Conservation (phyloP, 2,113 vertebrate species). For the Piaya cayana region DNA sequence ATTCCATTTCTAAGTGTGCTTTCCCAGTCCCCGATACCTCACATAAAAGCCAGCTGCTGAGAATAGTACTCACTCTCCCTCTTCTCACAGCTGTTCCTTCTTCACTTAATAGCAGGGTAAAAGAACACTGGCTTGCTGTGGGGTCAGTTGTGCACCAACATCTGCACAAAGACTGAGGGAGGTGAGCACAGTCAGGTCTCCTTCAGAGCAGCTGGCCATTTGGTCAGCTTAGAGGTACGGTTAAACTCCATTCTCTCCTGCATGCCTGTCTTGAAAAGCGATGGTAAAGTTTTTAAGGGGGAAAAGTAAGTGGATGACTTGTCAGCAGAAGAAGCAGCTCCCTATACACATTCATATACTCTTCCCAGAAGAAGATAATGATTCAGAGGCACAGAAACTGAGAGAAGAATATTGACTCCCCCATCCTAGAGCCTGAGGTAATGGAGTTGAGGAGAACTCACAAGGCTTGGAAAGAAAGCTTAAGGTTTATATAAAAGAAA, state of each 20-base stretch:
- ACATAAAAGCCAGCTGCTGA: background rate
- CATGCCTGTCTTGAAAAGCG: background rate
- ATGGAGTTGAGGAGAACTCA: background rate
- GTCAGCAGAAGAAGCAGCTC: background rate
- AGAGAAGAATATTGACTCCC: background rate
- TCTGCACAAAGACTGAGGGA: background rate
- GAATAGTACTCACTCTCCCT: background rate
- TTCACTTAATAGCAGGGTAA: background rate
- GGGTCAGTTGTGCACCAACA: background rate
- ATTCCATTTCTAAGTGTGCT: background rate
- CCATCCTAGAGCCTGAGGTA: background rate
- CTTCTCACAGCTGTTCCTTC: background rate
- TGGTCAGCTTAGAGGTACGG: background rate
- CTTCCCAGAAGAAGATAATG: background rate
- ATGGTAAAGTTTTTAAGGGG: background rate
- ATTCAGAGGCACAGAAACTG: conserved; percentile 7
- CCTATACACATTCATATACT: no score
- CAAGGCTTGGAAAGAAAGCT: background rate
- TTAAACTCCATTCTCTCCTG: background rate
- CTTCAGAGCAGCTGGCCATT: background rate
- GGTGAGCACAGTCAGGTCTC: background rate
- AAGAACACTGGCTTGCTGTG: background rate
- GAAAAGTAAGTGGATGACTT: background rate
- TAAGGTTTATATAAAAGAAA: background rate
- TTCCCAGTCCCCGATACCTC: background rate